Percentiles rank a stretch among this genome's conserved stretches.
Conservation (phyloP, 2,888 invertebrate species). For the Lacanobia oleracea region DNA sequence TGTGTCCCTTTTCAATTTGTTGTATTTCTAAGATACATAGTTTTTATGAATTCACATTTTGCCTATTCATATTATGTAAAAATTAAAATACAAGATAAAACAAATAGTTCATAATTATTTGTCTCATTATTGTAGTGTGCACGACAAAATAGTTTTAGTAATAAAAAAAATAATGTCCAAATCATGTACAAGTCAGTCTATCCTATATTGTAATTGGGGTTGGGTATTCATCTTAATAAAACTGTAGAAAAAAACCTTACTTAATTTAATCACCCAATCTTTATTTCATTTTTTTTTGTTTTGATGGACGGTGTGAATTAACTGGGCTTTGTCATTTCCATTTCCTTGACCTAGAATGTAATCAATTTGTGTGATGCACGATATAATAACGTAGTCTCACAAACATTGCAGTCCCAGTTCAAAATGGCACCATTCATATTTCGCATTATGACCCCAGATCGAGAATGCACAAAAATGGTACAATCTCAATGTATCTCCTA, state of each 20-base stretch:
- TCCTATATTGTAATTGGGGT: constrained; percentile 25
- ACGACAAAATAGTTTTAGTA: constrained; percentile 54
- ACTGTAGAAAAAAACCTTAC: constrained; percentile 16
- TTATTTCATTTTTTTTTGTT: constrained; percentile 40
- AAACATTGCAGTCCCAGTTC: not conserved
- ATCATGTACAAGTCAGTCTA: constrained; percentile 46
- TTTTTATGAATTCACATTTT: constrained; percentile 89
- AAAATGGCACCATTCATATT: constrained; percentile 22
- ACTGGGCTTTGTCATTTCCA: not conserved
- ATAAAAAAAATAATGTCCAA: constrained; percentile 21
- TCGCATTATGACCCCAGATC: not conserved
- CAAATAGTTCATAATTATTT: constrained; percentile 78
- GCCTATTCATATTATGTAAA: constrained; percentile 87
- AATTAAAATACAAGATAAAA: constrained; percentile 86
- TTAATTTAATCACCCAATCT: constrained; percentile 50
- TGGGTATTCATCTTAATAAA: constrained; percentile 44
- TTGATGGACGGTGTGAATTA: constrained; percentile 14
- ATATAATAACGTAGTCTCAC: not conserved
- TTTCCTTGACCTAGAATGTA: not conserved
- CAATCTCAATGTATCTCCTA: not conserved
- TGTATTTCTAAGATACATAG: constrained; percentile 86
- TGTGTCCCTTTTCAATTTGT: constrained; percentile 79
- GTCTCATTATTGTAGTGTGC: constrained; percentile 73
- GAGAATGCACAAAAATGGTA: not conserved
- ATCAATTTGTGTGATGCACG: not conserved